Base-by-base conservation (phyloP, 2,888 invertebrate genomes). In the Rhagonycha fulva region DNA sequence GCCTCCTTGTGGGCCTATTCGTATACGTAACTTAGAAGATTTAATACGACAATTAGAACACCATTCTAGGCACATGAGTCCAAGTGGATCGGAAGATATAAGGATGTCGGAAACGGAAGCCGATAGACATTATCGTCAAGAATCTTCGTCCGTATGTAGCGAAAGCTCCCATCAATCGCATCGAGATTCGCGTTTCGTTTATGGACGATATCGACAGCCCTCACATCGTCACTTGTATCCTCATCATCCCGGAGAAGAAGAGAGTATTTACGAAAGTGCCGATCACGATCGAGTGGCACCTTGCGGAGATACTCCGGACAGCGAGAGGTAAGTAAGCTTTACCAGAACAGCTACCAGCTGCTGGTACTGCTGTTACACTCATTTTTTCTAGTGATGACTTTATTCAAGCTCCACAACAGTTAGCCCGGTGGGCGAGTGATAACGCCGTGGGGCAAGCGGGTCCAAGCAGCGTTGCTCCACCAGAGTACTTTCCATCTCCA, bases 361-460 rank as follows among this genome's bases (percentile, higher is more conserved):
- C 81, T 86, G 85, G 91, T 92, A 92, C 91, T 89, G 88, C 92
- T 91, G 90, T 92, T 92, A 92, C 91, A 91, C 92, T 93, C 93
- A 92, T 93, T 94, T 94, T 94, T 95, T 95, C 93, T 95, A 96
- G 95, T 95, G 95, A 95, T 95, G 95, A 95, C 93, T 96, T 95
- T 95, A 95, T 95, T 95, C 95, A 96, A 95, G 95, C 96, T 95
- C 96, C 95, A 94, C 95, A 94, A 94, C 95, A 94, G 93, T 93
- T 95, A 94, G 95, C 94, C 94, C 95, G 94, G 92, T 95, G 95
- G 95, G 95, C 95, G 92, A 96, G 95, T 94, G 95, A 95, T 91
- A 95, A 95, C 82, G 87, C 88, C 86, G 88, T 88, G 83, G 87
- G 87, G 85, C 89, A 87, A 86, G 87, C 87, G 80, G 84, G 85